phyloP scores from a whole-genome alignment of 2,113 vertebrate species.

The Panurus biarmicus region DNA sequence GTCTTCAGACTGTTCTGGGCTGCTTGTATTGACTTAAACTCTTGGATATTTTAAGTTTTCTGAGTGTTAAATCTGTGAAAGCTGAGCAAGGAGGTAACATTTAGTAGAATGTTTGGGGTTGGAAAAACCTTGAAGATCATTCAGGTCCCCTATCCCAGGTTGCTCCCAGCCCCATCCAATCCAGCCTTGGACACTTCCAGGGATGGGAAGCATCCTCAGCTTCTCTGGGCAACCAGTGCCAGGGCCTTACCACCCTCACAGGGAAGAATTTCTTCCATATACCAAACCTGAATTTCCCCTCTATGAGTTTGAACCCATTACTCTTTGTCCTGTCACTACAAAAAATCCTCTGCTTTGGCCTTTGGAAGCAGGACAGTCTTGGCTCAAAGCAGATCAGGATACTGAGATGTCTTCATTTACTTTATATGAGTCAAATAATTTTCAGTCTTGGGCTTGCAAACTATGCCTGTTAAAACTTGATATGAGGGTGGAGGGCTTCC shows the following conservation, averaged over 20 bases:
- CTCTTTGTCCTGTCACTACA: background rate
- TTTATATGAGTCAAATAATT: background rate
- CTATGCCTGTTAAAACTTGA: background rate
- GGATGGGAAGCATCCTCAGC: background rate
- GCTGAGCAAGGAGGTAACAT: background rate
- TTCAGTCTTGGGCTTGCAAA: background rate
- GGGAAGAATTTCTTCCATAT: background rate
- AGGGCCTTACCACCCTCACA: background rate
- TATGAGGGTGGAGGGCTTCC: background rate
- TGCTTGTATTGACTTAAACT: background rate
- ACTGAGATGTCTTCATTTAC: background rate
- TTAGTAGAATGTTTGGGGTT: background rate
- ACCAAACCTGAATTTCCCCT: background rate
- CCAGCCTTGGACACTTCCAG: background rate
- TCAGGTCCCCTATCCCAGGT: background rate
- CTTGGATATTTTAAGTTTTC: background rate
- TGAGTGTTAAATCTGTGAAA: background rate
- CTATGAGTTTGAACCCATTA: background rate
- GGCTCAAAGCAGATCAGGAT: background rate
- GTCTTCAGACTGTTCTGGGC: background rate
- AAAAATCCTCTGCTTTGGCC: background rate
- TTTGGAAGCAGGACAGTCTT: background rate
- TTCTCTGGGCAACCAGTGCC: background rate
- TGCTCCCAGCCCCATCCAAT: rapidly evolving
- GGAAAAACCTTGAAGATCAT: background rate